Percentiles rank a stretch among this genome's conserved stretches.
phyloP scores from a whole-genome alignment of 2,888 invertebrate species.

The Eubasilissa splendida region DNA sequence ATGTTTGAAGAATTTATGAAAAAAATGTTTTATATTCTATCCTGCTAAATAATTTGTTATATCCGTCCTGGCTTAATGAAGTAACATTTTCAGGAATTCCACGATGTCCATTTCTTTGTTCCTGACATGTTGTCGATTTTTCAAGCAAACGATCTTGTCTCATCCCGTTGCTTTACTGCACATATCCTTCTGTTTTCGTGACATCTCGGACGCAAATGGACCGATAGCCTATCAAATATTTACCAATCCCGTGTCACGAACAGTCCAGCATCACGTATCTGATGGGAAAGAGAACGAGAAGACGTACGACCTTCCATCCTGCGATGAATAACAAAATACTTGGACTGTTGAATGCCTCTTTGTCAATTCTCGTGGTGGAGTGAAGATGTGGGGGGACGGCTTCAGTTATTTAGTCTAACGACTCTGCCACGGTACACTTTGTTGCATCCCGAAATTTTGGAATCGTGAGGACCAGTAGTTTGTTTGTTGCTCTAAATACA shows the following conservation, averaged over 20 bases:
- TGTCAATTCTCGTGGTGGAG: slow-evolving; percentile 21
- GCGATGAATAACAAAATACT: slow-evolving; percentile 53
- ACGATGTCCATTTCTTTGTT: slow-evolving; percentile 17
- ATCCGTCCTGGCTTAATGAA: slow-evolving; percentile 21
- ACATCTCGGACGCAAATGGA: slow-evolving; percentile 50
- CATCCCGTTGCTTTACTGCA: slow-evolving; percentile 8
- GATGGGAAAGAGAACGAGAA: slow-evolving; percentile 46
- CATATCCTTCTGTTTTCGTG: slow-evolving; percentile 38
- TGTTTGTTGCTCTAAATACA: too few species aligned
- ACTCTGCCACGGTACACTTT: background rate
- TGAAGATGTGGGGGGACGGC: background rate
- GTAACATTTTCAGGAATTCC: slow-evolving; percentile 24
- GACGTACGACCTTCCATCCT: slow-evolving; percentile 48
- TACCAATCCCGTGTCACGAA: slow-evolving; percentile 44
- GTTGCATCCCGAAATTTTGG: background rate
- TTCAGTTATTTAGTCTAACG: background rate
- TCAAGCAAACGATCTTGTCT: slow-evolving; percentile 21
- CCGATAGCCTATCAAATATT: slow-evolving; percentile 56
- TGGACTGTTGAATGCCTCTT: slow-evolving; percentile 11
- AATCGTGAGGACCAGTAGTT: background rate
- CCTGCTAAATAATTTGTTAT: slow-evolving; percentile 1
- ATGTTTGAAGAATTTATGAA: too few species aligned
- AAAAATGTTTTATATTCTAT: background rate
- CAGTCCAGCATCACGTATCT: slow-evolving; percentile 40
- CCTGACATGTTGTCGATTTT: slow-evolving; percentile 11